A percentile compares a stretch with the other conserved stretches of the same genome.
These are phyloP conservation scores for Temnothorax rugatulus DNA, from an alignment of 2,888 invertebrate species.

Conservation along the genomic window DNA sequence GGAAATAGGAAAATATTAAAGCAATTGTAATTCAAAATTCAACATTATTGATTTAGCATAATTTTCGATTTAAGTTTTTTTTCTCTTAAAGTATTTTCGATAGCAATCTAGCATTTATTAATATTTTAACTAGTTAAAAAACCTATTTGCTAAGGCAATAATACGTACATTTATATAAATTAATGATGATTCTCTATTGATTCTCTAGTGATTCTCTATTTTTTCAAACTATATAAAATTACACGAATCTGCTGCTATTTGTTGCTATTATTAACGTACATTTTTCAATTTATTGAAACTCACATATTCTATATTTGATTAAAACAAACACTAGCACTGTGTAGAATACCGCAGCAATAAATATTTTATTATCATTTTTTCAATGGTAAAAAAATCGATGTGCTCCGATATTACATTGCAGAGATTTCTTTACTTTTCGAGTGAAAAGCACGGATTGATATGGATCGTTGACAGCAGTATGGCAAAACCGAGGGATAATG, in stretches of 20 bases:
- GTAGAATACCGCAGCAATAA: not conserved
- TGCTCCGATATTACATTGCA: not conserved
- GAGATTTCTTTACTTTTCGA: not conserved
- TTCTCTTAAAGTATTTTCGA: not conserved
- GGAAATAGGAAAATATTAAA: not conserved
- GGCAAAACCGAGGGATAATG: slow-evolving; percentile 48
- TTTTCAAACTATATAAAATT: not conserved
- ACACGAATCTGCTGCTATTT: not conserved
- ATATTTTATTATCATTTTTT: not conserved
- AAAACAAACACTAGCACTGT: not conserved
- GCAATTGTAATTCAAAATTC: not conserved
- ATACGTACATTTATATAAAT: not conserved
- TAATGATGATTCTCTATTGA: not conserved
- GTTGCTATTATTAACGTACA: not conserved
- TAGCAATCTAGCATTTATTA: not conserved
- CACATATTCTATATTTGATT: not conserved
- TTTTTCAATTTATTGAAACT: not conserved
- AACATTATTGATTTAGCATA: not conserved
- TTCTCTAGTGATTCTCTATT: not conserved
- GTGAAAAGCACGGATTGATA: slow-evolving; percentile 38
- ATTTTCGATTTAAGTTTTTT: not conserved
- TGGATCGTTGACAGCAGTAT: slow-evolving; percentile 40
- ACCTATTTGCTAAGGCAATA: not conserved
- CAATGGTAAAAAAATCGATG: not conserved
- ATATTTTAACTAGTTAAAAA: not conserved